These are phyloP conservation scores for Caiman crocodilus DNA, from an alignment of 2,797 vertebrate species.

Conservation along the genomic window DNA sequence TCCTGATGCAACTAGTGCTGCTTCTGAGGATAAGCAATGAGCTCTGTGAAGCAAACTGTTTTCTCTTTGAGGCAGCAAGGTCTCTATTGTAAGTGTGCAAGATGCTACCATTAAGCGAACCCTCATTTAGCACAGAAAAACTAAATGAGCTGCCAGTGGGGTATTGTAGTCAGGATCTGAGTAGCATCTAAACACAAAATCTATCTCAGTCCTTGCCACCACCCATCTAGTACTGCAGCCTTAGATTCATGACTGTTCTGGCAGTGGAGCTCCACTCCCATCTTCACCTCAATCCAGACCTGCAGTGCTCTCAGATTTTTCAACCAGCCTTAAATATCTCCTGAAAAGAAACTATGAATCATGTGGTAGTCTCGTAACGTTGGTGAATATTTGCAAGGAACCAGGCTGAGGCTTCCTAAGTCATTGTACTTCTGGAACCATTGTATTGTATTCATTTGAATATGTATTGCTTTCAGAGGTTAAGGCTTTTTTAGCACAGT, in stretches of 20 bases:
- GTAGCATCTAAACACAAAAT: accelerated
- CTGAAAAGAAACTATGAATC: not conserved
- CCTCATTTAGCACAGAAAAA: accelerated
- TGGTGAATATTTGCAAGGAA: not conserved
- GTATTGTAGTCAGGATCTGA: not conserved
- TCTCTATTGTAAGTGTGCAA: not conserved
- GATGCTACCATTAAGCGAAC: not conserved
- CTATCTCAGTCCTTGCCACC: accelerated
- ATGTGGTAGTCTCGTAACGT: too few relatives aligned
- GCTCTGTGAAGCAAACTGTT: not conserved
- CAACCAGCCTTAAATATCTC: not conserved
- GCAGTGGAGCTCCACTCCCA: not conserved
- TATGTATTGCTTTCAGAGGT: accelerated
- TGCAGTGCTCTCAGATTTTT: not conserved
- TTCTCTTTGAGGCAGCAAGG: not conserved
- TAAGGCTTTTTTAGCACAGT: not conserved
- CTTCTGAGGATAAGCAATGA: slow-evolving; percentile 3
- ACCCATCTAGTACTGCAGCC: accelerated
- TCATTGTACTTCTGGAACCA: not conserved
- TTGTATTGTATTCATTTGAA: not conserved
- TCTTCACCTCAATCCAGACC: not conserved
- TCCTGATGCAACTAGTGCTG: slow-evolving; percentile 1
- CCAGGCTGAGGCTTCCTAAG: not conserved
- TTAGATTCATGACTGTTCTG: not conserved
- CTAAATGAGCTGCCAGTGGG: not conserved